These are phyloP conservation scores for Ceratosolen solmsi DNA, from an alignment of 1,140 invertebrate species.

Conservation along the genomic window DNA sequence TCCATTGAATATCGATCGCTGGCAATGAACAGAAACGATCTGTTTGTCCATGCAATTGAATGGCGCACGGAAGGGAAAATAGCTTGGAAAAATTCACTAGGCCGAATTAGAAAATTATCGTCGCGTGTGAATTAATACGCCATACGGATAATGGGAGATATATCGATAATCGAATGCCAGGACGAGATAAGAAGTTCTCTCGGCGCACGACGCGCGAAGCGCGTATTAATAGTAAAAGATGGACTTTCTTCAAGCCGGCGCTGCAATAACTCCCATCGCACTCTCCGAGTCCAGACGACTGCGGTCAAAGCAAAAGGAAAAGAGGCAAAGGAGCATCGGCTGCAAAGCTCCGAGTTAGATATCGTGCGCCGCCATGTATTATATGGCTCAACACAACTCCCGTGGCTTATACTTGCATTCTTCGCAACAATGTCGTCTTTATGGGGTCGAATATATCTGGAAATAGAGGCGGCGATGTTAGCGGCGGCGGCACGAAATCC, in stretches of 20 bases:
- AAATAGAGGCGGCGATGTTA: conserved; percentile 12
- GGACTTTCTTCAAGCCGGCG: not conserved
- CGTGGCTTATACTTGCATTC: not conserved
- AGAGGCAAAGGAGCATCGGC: not conserved
- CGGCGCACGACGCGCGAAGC: not conserved
- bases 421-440: conserved; percentile 41
- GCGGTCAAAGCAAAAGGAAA: not conserved
- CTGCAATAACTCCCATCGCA: conserved; percentile 9
- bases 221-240: conserved; percentile 4
- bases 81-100: no score
- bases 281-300: not conserved
- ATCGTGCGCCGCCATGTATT: not conserved
- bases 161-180: not conserved
- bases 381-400: not conserved
- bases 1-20: no score
- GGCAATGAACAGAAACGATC: no score
- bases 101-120: no score
- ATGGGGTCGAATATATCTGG: conserved; percentile 20
- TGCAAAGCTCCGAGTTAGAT: no score
- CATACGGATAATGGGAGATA: no score
- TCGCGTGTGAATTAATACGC: no score
- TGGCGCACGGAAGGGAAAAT: no score
- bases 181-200: not conserved
- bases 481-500: not conserved
- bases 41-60: no score